Conservation (phyloP, 2,888 invertebrate genomes). For the Linyphia triangularis region DNA sequence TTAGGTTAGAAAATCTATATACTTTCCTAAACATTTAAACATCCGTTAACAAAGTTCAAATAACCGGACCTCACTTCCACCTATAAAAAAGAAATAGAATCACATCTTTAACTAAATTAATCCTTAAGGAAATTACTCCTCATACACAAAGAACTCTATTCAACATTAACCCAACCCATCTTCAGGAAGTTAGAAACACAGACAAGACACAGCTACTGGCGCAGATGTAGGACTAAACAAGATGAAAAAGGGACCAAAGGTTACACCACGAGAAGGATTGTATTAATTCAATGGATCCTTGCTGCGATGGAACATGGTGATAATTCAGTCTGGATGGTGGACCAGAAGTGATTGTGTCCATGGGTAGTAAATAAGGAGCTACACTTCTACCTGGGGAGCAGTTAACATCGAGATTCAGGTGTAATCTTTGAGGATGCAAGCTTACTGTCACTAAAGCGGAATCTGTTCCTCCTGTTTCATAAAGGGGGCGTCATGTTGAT, state of each 20-base stretch:
- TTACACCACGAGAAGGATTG: not conserved
- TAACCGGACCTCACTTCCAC: not conserved
- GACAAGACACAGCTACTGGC: constrained; percentile 11
- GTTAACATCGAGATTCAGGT: constrained; percentile 46
- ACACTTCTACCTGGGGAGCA: constrained; percentile 41
- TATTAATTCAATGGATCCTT: not conserved
- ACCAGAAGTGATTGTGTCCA: constrained; percentile 18
- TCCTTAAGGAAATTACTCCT: not conserved
- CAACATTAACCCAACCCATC: not conserved
- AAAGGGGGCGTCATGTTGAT: not conserved
- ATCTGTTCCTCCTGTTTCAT: not conserved
- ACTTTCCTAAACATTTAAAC: too few relatives aligned
- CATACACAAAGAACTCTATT: not conserved
- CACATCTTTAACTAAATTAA: not conserved
- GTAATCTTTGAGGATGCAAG: constrained; percentile 41
- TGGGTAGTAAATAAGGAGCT: constrained; percentile 30
- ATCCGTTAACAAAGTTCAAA: too few relatives aligned
- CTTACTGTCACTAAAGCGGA: constrained; percentile 5
- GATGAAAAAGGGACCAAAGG: not conserved
- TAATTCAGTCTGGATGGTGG: not conserved
- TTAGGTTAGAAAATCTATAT: too few relatives aligned
- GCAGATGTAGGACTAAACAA: too few relatives aligned
- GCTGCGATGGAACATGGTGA: not conserved
- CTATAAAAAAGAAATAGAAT: too few relatives aligned
- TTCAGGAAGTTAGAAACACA: not conserved